Percentiles rank a stretch among this genome's conserved stretches.
phyloP scores from a whole-genome alignment of 2,888 invertebrate genomes.

The Drosophila lacicola region DNA sequence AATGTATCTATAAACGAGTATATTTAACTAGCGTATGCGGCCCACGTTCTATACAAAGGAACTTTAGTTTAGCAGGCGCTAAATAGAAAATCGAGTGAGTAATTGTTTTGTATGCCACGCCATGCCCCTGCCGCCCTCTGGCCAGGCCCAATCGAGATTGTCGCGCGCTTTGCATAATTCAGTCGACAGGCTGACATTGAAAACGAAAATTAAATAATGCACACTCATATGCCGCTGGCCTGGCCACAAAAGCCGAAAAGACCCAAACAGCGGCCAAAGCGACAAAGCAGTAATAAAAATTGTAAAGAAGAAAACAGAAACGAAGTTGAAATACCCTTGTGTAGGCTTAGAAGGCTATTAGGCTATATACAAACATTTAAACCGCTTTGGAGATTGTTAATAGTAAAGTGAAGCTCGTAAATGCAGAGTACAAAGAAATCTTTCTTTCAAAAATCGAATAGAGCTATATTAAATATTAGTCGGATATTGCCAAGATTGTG shows the following conservation, averaged over 20 bases:
- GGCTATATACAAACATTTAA: too few species aligned
- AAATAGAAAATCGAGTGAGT: constrained; percentile 63
- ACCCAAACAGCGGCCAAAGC: constrained; percentile 1
- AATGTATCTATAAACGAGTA: background rate
- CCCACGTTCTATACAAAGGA: constrained; percentile 51
- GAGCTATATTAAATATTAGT: too few species aligned
- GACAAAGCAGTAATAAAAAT: constrained; percentile 14
- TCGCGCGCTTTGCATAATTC: constrained; percentile 68
- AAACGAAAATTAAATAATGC: constrained; percentile 64
- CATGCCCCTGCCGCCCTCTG: constrained; percentile 1
- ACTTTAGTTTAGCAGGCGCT: constrained; percentile 38
- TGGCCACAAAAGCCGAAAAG: constrained; percentile 3
- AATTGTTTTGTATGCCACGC: constrained; percentile 50
- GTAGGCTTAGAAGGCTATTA: too few species aligned
- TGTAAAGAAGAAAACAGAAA: constrained; percentile 5
- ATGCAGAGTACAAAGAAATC: too few species aligned
- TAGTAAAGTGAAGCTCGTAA: too few species aligned
- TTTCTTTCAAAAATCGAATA: too few species aligned
- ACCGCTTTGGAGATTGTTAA: too few species aligned
- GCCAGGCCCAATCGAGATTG: constrained; percentile 19
- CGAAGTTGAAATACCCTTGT: background rate
- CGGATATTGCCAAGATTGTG: too few species aligned
- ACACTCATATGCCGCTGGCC: constrained; percentile 24
- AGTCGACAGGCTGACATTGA: constrained; percentile 69
- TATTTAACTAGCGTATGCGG: constrained; percentile 41